Evolutionary conservation across 2,797 vertebrate species (phyloP), one percentile per base, ranked within the genome.

Genomic region (Erpetoichthys calabaricus): DNA sequence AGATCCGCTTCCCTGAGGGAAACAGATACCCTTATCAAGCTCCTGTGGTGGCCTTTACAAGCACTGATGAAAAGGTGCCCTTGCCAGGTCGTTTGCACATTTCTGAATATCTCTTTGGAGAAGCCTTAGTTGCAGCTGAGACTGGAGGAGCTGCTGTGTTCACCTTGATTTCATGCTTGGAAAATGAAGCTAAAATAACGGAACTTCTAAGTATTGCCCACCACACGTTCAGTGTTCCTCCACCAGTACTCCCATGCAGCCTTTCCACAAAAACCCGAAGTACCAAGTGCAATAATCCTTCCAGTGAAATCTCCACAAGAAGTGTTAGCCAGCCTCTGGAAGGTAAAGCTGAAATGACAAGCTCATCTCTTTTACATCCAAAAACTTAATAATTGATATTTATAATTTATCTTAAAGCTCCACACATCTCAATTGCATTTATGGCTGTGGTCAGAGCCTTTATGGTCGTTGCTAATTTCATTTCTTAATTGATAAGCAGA

Each of bases 11-110:
- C 76, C 84, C 89, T 55, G 84, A 83, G 57, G 84, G 79, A 58
- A 96, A 86, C 79, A 86, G 86, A 56, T 99, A 99, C 60, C 96
- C 96, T 0, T 87, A 87, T 64, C 86, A 98, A 70, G 86, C 92
- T 8, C 93, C 94, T 3, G 65, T 99, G 6, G 83, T 94, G 53
- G 93, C 93, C 47, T 94, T 98, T 79, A 91, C 89, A 70, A 93
- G 92, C 65, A 97, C 85, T 0, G 80, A 97, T 0, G 88, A 92
- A 59, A 80, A 79, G 3, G 60, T 98, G 4, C 78, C 85, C 57
- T 80, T 83, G 44, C 82, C 88, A 4, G 94, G 86, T 65, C 86
- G 88, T 57, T 85, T 99, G 64, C 78, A 79, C 25, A 72, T 97
- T 61, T 88, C 91, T 0, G 94, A 99, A 59, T 81, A 82, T 53